Evolutionary conservation across 1,140 invertebrate species (phyloP), one percentile per base, ranked within the genome.

Genomic region (Habropoda laboriosa): DNA sequence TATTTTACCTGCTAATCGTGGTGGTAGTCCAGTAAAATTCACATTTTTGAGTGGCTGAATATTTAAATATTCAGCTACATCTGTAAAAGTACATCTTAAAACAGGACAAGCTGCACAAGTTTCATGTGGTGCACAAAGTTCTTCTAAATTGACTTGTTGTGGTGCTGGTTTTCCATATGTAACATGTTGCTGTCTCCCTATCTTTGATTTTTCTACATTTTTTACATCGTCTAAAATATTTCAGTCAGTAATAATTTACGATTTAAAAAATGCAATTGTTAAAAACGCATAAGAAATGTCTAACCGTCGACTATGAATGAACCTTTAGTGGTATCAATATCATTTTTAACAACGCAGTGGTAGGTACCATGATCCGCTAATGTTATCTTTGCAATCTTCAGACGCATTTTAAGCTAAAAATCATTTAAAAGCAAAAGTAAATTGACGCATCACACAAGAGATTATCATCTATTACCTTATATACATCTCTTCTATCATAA

Each of bases 261-360:
- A 58, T 45, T 63, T 40, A 0, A n/a, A 47, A 30, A 68, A 53
- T 79, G 16, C 16, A 47, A 47, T 30, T 42, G 13, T 21, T 13
- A 35, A 27, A 45, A 63, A 53, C 58, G 8, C 18, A 30, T 21
- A 12, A 81, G 21, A 66, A 61, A 47, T 83, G 32, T 49, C 94
- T 93, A 93, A 97, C 97, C 95, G 90, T 95, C 94, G 40, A 97
- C 91, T 35, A 94, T 94, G 80, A 98, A 95, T 70, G 94, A 94
- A n/a, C 97, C 97, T 89, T 95, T 96, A 16, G 96, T 96, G 6
- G 95, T 94, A 87, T 95, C 96, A 6, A 97, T 91, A 82, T 96
- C 96, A 90, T 98, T 98, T 88, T 97, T 97, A 32, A 95, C 96
- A 55, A 97, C 95, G 88, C 97, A 98, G 85, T 96, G 95, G 89